Base-by-base conservation (phyloP, 2,113 vertebrate species). In the Aldabrachelys gigantea region DNA sequence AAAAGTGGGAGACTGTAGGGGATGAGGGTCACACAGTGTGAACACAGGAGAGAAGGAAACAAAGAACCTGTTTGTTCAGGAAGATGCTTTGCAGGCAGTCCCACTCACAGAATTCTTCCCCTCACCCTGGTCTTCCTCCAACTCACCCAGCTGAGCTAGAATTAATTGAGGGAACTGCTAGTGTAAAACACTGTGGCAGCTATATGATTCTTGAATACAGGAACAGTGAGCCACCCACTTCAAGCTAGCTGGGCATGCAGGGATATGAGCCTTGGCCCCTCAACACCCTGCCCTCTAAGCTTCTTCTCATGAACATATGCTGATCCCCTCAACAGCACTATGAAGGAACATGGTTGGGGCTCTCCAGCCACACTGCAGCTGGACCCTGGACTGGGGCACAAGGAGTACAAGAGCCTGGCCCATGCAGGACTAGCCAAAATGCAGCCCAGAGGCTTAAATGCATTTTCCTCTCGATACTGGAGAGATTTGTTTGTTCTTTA, bases 401-500 rank as follows among this genome's bases (percentile, higher is more conserved):
- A 25, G 41, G 83, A 21, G 19, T 90, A 90, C 84, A 88, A 4
- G 11, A 29, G 49, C 69, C 5, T 6, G 75, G 78, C 80, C 38
- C 84, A 79, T 4, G 41, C 16, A 81, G 49, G 5, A 3, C 1
- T 0, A 95, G 91, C 16, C 2, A 65, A 35, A 47, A 7, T 16
- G 4, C 4, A 44, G 88, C 8, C 25, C 25, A 31, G 13, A 10
- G 57, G 8, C 52, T 85, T 56, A 87, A 85, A 38, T 41, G 7
- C 72, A 21, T 19, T 91, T 91, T 91, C 38, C 4, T 54, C 54
- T 95, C 88, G 0, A 89, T 85, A 56, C n/a, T 75, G 24, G 10
- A 86, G 12, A 57, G 5, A 57, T 80, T 25, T 92, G 14, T 80
- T 83, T 94, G 56, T 75, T 90, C 50, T 88, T 86, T 84, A 76